Conservation (phyloP, 2,797 vertebrate species). For the Phyllotis vaccarum region DNA sequence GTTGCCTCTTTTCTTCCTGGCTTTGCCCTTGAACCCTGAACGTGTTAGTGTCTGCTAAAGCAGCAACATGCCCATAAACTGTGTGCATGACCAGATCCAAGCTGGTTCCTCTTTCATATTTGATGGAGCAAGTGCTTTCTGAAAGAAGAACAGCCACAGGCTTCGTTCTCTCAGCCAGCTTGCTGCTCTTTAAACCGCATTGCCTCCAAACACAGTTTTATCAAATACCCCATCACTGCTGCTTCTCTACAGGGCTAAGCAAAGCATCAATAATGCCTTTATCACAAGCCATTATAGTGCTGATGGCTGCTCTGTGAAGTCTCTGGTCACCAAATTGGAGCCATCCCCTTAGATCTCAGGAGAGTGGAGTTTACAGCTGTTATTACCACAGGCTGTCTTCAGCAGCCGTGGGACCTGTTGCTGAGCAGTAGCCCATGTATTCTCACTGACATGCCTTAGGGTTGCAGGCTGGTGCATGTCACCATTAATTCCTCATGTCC, state of each 20-base stretch:
- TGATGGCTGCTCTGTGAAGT: constrained; percentile 31
- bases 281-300: neutral
- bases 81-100: neutral
- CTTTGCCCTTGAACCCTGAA: neutral
- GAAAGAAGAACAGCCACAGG: neutral
- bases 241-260: constrained; percentile 13
- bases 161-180: neutral
- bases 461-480: neutral
- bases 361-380: neutral
- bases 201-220: neutral
- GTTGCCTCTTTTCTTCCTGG: neutral
- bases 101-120: neutral
- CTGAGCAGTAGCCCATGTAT: neutral
- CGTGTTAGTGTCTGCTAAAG: neutral
- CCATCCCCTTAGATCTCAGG: neutral
- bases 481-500: neutral
- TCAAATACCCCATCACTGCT: constrained; percentile 33
- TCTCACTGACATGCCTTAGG: neutral
- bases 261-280: neutral
- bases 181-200: neutral
- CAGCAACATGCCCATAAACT: neutral
- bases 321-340: constrained; percentile 9
- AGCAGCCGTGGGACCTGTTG: neutral
- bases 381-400: neutral
- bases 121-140: neutral